phyloP scores from a whole-genome alignment of 2,888 invertebrate species.

The Synergus gifuensis region DNA sequence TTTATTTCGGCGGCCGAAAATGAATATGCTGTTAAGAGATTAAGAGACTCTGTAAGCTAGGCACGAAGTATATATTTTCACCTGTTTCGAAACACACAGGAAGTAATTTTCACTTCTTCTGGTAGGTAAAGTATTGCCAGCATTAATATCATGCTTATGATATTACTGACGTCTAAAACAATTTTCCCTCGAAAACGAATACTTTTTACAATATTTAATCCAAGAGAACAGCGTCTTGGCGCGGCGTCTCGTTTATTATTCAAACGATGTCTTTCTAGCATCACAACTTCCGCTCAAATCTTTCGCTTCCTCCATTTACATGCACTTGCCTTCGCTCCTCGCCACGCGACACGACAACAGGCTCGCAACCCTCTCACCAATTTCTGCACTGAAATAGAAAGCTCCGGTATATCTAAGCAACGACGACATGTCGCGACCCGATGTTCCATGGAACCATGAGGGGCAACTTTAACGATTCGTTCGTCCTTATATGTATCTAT shows the following conservation, averaged over 20 bases:
- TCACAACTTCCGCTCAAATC: constrained; percentile 29
- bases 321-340: constrained; percentile 17
- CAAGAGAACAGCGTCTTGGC: constrained; percentile 17
- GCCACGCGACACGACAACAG: constrained; percentile 34
- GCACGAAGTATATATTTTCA: neutral
- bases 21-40: too few species aligned
- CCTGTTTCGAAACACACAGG: neutral
- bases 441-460: neutral
- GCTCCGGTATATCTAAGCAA: neutral
- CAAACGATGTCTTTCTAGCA: constrained; percentile 33
- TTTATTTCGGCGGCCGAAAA: too few species aligned
- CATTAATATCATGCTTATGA: neutral
- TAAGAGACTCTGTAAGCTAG: neutral
- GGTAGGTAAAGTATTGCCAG: neutral
- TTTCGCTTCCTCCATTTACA: constrained; percentile 34
- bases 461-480: constrained; percentile 32
- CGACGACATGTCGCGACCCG: neutral
- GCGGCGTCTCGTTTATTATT: constrained; percentile 24
- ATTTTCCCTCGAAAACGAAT: neutral
- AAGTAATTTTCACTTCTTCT: neutral
- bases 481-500: constrained; percentile 28
- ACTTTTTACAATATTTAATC: neutral
- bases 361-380: constrained; percentile 6
- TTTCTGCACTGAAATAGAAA: constrained; percentile 34
- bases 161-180: constrained; percentile 2